These are phyloP conservation scores for Apamea epomidion DNA, from an alignment of 2,888 invertebrate genomes.

Conservation along the genomic window DNA sequence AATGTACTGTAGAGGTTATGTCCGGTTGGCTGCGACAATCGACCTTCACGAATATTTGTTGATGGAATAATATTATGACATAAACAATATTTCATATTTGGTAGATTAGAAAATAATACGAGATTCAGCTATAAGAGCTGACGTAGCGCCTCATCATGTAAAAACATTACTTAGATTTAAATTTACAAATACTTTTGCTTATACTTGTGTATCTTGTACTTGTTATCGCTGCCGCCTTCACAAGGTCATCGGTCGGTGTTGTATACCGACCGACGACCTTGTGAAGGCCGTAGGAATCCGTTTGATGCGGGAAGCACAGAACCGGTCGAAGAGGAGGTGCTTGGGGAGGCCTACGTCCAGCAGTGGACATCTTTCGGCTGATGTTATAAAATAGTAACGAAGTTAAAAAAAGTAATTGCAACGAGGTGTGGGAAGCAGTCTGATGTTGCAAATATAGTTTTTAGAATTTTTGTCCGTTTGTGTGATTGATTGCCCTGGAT, in stretches of 20 bases:
- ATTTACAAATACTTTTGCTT: not conserved
- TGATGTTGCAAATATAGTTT: not conserved
- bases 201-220: not conserved
- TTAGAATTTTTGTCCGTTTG: not conserved
- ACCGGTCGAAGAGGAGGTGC: no score
- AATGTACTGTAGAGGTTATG: not conserved
- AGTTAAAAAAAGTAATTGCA: not conserved
- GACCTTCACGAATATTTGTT: not conserved
- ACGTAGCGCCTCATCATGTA: not conserved
- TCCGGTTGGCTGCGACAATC: not conserved
- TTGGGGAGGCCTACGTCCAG: no score
- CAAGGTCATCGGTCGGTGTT: no score
- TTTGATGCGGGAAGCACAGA: no score
- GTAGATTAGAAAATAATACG: not conserved
- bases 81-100: not conserved
- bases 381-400: not conserved
- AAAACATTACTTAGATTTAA: not conserved
- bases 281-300: no score
- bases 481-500: not conserved
- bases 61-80: not conserved
- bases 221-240: no score
- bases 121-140: not conserved
- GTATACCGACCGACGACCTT: no score
- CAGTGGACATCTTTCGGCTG: no score
- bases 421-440: not conserved